Base-by-base conservation (phyloP, 2,888 invertebrate genomes). In the Melieria crassipennis region DNA sequence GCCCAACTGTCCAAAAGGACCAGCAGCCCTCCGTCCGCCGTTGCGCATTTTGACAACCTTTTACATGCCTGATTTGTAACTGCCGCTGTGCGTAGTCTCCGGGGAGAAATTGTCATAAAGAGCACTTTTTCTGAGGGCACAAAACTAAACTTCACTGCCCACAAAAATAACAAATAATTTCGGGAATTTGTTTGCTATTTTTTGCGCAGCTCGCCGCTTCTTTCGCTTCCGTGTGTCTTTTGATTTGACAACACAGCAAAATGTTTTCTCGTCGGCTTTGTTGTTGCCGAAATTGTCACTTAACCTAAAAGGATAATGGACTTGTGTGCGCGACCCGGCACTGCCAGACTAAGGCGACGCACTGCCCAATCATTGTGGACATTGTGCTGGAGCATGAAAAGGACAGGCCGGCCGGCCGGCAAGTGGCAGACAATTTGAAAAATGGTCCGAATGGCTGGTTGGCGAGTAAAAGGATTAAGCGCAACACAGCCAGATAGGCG, bases 251-350 rank as follows among this genome's bases (percentile, higher is more conserved):
- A 46, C 46, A 46, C 50, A 66, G 46, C 57, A 55, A 56, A 56
- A 45, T 48, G 57, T 66, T 45, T 61, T 60, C 52, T n/a, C 42
- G 50, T 48, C 46, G 63, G 10, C 63, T 55, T 46, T 62, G 47
- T 60, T 70, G n/a, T n/a, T 45, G 55, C 52, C 55, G 69, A 42
- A 56, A 64, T 65, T 73, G 65, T 71, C 71, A 73, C 67, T 69
- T 73, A 70, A 73, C 68, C 73, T 65, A 64, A 73, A 71, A 69
- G 73, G 73, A 73, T 70, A 73, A 71, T 73, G 58, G 70, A 71
- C 70, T 73, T 65, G 64, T 55, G 58, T 42, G 7, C 2, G 30
- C 30, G 30, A 30, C 30, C 30, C 30, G 30, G 30, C 30, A 3
- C 30, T 30, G 30, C 30, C 30, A 30, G 30, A 30, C 30, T 30